Percentiles rank a stretch among this genome's conserved stretches.
phyloP scores from a whole-genome alignment of 2,888 invertebrate genomes.

The Petrolisthes manimaculis region DNA sequence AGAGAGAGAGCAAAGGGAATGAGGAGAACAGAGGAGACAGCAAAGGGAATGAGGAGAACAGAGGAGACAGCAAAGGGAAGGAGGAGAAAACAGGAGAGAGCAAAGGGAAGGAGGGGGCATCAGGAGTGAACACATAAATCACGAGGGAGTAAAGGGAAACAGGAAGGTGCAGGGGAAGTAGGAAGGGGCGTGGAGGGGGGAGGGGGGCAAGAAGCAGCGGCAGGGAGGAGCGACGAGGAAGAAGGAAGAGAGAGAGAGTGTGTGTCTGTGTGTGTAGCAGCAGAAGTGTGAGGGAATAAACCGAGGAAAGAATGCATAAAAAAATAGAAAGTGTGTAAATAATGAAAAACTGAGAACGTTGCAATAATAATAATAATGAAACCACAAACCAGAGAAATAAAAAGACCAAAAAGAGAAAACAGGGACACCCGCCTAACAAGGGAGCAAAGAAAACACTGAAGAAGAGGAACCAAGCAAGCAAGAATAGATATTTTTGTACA shows the following conservation, averaged over 20 bases:
- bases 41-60: too few species aligned
- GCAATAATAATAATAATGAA: background rate
- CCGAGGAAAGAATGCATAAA: background rate
- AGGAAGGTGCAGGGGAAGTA: background rate
- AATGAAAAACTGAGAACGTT: background rate
- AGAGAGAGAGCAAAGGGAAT: too few species aligned
- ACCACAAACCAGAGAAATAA: background rate
- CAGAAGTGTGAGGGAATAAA: background rate
- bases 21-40: too few species aligned
- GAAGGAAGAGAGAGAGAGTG: conserved; percentile 14
- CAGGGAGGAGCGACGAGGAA: background rate
- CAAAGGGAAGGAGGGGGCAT: too few species aligned
- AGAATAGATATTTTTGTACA: too few species aligned
- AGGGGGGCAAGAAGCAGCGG: background rate
- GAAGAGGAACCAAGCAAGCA: too few species aligned
- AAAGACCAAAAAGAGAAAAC: too few species aligned
- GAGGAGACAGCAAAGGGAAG: too few species aligned
- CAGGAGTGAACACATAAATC: too few species aligned
- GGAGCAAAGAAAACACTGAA: too few species aligned
- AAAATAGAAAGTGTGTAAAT: background rate
- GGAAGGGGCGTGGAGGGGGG: background rate
- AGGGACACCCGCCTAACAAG: too few species aligned
- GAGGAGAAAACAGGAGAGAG: too few species aligned
- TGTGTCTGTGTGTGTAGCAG: conserved; percentile 13
- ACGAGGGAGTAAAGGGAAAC: background rate